Percentiles rank a stretch among this genome's conserved stretches.
These are phyloP conservation scores for Lordiphosa clarofinis DNA, from an alignment of 1,140 invertebrate species.

Conservation along the genomic window DNA sequence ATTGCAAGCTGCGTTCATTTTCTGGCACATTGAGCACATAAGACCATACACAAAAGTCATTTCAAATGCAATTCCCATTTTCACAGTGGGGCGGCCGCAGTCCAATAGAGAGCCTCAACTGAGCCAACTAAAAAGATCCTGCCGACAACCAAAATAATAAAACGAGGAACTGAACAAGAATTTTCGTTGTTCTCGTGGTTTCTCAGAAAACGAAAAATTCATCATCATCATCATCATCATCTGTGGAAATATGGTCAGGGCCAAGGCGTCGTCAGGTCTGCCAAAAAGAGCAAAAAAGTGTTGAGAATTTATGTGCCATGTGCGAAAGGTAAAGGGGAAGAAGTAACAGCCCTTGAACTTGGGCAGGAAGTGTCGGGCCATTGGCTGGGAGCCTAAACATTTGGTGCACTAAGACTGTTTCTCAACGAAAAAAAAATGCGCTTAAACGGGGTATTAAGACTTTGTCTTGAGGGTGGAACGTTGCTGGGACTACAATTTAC, in stretches of 20 bases:
- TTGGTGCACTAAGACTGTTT: too few species aligned
- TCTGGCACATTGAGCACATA: conserved; percentile 34
- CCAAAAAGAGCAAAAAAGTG: conserved; percentile 37
- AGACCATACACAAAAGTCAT: conserved; percentile 36
- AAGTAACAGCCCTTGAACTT: conserved; percentile 58
- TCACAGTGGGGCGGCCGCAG: conserved; percentile 46
- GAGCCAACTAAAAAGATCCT: conserved; percentile 43
- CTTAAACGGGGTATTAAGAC: background rate
- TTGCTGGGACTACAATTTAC: too few species aligned
- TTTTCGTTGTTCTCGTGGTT: conserved; percentile 46
- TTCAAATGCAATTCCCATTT: conserved; percentile 50
- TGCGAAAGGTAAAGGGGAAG: conserved; percentile 12
- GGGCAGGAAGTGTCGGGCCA: conserved; percentile 59
- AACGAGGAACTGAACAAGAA: conserved; percentile 31
- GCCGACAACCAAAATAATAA: conserved; percentile 21
- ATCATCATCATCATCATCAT: conserved; percentile 33
- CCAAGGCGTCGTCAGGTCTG: conserved; percentile 51
- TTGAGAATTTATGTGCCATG: conserved; percentile 38
- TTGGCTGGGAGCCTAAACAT: conserved; percentile 33
- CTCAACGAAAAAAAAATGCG: background rate
- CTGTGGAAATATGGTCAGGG: conserved; percentile 23
- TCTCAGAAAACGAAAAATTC: conserved; percentile 48
- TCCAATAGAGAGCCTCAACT: background rate
- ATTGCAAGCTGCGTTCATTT: conserved; percentile 39
- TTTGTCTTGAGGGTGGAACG: background rate